phyloP scores from a whole-genome alignment of 2,113 vertebrate genomes.

The Zapornia atra region DNA sequence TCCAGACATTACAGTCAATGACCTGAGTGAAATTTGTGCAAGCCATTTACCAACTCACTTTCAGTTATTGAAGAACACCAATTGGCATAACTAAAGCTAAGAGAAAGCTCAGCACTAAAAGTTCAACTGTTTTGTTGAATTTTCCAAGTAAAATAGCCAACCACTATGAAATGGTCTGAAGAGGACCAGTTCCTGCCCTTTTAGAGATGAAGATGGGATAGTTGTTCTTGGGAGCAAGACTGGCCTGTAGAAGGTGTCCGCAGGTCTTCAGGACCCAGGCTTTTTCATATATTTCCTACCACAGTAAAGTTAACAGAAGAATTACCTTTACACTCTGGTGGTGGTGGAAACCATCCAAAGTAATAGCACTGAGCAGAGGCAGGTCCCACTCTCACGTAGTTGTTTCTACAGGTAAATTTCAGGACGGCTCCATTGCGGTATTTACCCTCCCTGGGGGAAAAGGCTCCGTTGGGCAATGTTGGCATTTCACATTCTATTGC shows the following conservation, averaged over 20 bases:
- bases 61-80: neutral
- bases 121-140: neutral
- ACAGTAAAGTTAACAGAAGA: neutral
- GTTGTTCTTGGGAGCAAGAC: neutral
- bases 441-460: neutral
- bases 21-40: neutral
- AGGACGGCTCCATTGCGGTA: slow-evolving; percentile 38
- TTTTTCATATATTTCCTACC: neutral
- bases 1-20: neutral
- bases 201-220: neutral
- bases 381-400: slow-evolving; percentile 49
- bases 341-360: slow-evolving; percentile 76
- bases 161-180: neutral
- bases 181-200: neutral
- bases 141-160: neutral
- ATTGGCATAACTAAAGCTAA: neutral
- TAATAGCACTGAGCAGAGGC: slow-evolving; percentile 74
- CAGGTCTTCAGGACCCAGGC: neutral
- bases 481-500: slow-evolving; percentile 52
- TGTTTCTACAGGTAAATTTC: slow-evolving; percentile 56
- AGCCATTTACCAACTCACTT: neutral
- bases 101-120: neutral
- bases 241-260: neutral
- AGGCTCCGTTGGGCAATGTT: neutral
- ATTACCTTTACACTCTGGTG: slow-evolving; percentile 74